Conservation (phyloP, 2,797 vertebrate species). For the Chaetophractus vellerosus region DNA sequence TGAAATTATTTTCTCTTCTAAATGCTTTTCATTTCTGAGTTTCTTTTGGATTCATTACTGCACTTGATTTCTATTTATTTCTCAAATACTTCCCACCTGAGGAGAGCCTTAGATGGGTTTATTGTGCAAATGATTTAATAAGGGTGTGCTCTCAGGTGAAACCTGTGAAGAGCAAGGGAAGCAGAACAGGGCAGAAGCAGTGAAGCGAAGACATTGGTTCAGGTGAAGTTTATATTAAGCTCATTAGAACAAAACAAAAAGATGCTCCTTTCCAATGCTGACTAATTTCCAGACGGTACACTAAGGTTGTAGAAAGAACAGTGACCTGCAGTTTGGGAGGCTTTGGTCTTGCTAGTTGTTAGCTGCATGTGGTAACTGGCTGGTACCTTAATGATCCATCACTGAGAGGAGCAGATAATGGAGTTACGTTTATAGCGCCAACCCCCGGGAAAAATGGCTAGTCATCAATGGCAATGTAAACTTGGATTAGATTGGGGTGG, state of each 20-base stretch:
- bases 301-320: neutral
- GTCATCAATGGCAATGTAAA: neutral
- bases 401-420: neutral
- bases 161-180: no score
- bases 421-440: neutral
- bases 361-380: neutral
- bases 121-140: no score
- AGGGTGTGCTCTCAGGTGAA: no score
- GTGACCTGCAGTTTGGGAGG: neutral
- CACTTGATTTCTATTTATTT: slow-evolving; percentile 18
- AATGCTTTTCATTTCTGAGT: neutral
- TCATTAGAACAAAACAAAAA: neutral
- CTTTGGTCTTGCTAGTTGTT: neutral
- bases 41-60: neutral
- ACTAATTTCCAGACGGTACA: neutral
- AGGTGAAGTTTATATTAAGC: neutral
- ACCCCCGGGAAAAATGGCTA: neutral
- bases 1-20: neutral
- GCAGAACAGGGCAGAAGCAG: no score
- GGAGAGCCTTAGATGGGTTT: no score
- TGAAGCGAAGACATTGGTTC: no score
- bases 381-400: neutral
- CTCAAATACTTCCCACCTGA: neutral
- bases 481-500: neutral
- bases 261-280: neutral